Percentiles rank a stretch among this genome's conserved stretches.
phyloP scores from a whole-genome alignment of 2,888 invertebrate species.

The Pyrochroa serraticornis region DNA sequence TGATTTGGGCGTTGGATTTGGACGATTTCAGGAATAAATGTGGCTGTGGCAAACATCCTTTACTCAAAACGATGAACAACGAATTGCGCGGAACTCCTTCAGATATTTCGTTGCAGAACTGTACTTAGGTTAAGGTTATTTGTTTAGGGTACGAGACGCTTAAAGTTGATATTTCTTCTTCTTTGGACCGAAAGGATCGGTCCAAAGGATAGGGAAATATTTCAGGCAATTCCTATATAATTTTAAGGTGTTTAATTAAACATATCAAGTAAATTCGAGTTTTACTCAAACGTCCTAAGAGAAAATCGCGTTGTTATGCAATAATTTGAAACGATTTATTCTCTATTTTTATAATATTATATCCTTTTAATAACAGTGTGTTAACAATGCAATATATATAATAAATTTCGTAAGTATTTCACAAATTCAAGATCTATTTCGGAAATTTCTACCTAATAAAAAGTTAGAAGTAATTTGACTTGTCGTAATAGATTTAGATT shows the following conservation, averaged over 20 bases:
- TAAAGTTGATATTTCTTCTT: slow-evolving; percentile 33
- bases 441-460: slow-evolving; percentile 37
- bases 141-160: slow-evolving; percentile 1
- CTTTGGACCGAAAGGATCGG: slow-evolving; percentile 26
- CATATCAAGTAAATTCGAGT: background rate
- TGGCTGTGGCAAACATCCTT: slow-evolving; percentile 71
- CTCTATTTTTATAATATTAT: slow-evolving; percentile 40
- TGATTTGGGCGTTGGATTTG: slow-evolving; percentile 80
- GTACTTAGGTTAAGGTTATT: slow-evolving; percentile 34
- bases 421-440: slow-evolving; percentile 40
- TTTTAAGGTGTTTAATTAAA: slow-evolving; percentile 12
- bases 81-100: slow-evolving; percentile 59
- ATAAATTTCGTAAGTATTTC: slow-evolving; percentile 42
- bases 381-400: slow-evolving; percentile 49
- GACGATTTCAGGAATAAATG: slow-evolving; percentile 76
- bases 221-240: slow-evolving; percentile 19
- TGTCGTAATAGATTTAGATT: slow-evolving; percentile 17
- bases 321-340: slow-evolving; percentile 37
- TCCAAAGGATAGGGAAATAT: slow-evolving; percentile 21
- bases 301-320: slow-evolving; percentile 17
- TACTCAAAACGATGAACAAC: slow-evolving; percentile 69
- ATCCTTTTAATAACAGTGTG: slow-evolving; percentile 46
- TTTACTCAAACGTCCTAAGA: background rate
- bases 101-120: slow-evolving; percentile 41
- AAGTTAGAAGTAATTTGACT: slow-evolving; percentile 43